phyloP scores from a whole-genome alignment of 1,140 invertebrate genomes.

The Papilio glaucus region DNA sequence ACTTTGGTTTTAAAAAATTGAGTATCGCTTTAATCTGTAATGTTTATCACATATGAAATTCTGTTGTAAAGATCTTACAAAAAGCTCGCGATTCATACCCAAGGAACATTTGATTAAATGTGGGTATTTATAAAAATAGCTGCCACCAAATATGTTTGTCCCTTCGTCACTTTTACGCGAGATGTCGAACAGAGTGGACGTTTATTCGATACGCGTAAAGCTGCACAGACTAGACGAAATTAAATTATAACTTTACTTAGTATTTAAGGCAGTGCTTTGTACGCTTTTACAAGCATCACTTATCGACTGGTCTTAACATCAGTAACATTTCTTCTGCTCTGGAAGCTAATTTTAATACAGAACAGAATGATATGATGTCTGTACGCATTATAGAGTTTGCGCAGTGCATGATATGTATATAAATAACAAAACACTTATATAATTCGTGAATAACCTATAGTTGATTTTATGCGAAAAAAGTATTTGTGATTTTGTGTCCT shows the following conservation, averaged over 20 bases:
- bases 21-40: constrained; percentile 56
- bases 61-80: constrained; percentile 75
- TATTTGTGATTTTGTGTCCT: neutral
- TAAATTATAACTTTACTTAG: constrained; percentile 63
- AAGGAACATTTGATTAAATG: constrained; percentile 54
- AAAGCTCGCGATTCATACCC: constrained; percentile 69
- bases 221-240: constrained; percentile 54
- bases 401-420: constrained; percentile 77
- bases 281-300: constrained; percentile 62
- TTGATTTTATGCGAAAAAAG: neutral
- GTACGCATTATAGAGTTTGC: constrained; percentile 55
- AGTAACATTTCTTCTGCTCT: constrained; percentile 40
- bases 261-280: constrained; percentile 77
- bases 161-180: constrained; percentile 51
- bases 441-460: constrained; percentile 34
- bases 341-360: constrained; percentile 45
- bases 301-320: constrained; percentile 45
- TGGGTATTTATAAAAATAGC: constrained; percentile 59
- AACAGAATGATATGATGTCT: constrained; percentile 71
- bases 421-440: constrained; percentile 34
- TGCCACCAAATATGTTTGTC: constrained; percentile 57
- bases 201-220: constrained; percentile 46
- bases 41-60: constrained; percentile 74
- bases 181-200: constrained; percentile 57
- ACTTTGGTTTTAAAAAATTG: constrained; percentile 65